Percentiles rank a stretch among this genome's conserved stretches.
Evolutionary conservation across 2,113 vertebrate species (phyloP).

Genomic region (Gavialis gangeticus): DNA sequence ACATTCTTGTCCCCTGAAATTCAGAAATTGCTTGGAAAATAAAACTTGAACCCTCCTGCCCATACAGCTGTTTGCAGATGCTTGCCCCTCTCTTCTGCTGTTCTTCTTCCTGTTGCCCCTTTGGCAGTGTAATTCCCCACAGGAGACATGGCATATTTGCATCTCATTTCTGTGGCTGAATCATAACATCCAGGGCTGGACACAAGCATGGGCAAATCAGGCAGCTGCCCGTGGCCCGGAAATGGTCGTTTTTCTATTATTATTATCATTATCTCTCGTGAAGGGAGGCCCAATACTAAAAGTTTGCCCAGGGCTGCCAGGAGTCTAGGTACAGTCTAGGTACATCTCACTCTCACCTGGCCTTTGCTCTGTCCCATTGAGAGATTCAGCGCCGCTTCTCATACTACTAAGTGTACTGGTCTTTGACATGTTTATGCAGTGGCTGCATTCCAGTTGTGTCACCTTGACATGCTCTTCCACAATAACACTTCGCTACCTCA

Average conservation of each 20-base stretch:
- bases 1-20: neutral
- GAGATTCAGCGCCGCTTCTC: neutral
- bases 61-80: neutral
- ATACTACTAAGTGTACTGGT: fast-evolving
- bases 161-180: fast-evolving
- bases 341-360: neutral
- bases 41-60: neutral
- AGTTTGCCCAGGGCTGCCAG: too few relatives aligned
- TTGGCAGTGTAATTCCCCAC: neutral
- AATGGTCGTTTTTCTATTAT: too few relatives aligned
- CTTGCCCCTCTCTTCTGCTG: neutral
- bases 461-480: neutral
- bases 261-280: too few relatives aligned
- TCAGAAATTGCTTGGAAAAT: neutral
- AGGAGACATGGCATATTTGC: neutral
- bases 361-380: neutral
- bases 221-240: too few relatives aligned
- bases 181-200: neutral
- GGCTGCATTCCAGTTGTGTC: neutral
- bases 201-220: neutral
- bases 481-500: neutral
- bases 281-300: too few relatives aligned
- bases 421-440: fast-evolving
- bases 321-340: too few relatives aligned
- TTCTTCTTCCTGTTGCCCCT: neutral